phyloP scores from a whole-genome alignment of 2,113 vertebrate genomes.

The Casuarius casuarius region DNA sequence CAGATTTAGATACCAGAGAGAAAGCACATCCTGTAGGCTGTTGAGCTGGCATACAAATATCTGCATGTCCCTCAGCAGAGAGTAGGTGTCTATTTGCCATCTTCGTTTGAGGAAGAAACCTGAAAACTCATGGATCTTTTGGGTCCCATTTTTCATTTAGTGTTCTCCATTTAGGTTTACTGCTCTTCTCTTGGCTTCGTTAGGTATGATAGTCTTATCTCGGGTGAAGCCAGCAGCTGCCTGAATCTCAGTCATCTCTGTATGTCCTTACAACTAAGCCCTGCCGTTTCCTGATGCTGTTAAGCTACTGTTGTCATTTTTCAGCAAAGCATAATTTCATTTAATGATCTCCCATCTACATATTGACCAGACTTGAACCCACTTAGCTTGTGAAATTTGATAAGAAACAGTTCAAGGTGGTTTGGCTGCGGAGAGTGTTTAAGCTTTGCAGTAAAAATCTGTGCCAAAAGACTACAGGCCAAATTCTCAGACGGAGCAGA shows the following conservation, averaged over 20 bases:
- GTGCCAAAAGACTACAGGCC: neutral
- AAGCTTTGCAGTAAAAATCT: constrained; percentile 23
- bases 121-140: neutral
- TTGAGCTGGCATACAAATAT: neutral
- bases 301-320: neutral
- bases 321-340: neutral
- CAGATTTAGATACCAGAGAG: neutral
- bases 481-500: neutral
- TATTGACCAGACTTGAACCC: neutral
- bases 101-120: neutral
- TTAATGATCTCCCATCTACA: neutral
- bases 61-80: neutral
- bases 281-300: neutral
- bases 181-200: neutral
- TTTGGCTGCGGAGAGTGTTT: constrained; percentile 32
- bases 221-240: neutral
- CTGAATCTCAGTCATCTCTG: neutral
- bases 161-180: neutral
- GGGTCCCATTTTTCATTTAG: neutral
- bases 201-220: neutral
- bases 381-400: constrained; percentile 40
- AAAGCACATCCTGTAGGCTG: neutral
- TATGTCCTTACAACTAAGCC: neutral
- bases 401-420: constrained; percentile 29
- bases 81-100: neutral